These are phyloP conservation scores for Ceratotherium simum DNA, from an alignment of 2,113 vertebrate genomes.

Conservation along the genomic window DNA sequence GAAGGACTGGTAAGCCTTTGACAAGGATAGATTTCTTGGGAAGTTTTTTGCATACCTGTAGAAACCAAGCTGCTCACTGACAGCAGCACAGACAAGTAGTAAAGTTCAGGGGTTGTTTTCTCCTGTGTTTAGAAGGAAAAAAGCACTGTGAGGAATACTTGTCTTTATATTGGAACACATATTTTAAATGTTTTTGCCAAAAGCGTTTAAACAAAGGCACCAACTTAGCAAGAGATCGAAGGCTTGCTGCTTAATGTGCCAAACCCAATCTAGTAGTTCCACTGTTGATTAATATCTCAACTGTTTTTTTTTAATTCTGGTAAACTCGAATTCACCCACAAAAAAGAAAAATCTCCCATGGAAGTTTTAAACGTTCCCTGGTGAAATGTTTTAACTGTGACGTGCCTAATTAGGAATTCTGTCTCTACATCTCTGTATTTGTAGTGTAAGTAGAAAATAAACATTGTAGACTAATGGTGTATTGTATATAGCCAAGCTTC, in stretches of 20 bases:
- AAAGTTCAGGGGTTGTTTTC: conserved; percentile 81
- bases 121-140: conserved; percentile 60
- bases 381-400: conserved; percentile 16
- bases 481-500: background rate
- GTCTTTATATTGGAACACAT: background rate
- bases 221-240: background rate
- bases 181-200: background rate
- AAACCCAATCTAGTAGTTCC: background rate
- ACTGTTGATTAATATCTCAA: background rate
- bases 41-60: conserved; percentile 61
- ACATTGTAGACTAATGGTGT: background rate
- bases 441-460: background rate
- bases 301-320: background rate
- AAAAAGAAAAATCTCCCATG: background rate
- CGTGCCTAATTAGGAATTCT: background rate
- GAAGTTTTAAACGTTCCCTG: conserved; percentile 4
- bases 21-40: background rate
- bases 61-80: conserved; percentile 71
- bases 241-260: background rate
- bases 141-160: background rate
- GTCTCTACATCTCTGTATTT: background rate
- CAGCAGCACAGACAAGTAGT: conserved; percentile 74
- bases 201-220: background rate
- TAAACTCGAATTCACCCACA: background rate
- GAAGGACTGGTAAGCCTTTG: background rate